A percentile compares a stretch with the other conserved stretches of the same genome.
Conservation (phyloP, 2,797 vertebrate species). For the Urophycis tenuis region DNA sequence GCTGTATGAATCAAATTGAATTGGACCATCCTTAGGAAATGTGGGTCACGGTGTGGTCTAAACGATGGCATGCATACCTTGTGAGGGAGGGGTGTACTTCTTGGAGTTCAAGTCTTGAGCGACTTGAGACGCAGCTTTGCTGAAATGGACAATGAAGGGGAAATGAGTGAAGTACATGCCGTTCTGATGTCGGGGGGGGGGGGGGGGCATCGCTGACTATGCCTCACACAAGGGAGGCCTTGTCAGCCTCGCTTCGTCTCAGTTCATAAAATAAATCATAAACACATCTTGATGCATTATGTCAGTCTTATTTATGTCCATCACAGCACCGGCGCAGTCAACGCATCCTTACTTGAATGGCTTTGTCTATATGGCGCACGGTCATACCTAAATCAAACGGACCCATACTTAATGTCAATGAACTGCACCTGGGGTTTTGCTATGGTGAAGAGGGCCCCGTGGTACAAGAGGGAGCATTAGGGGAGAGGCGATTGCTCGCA, state of each 20-base stretch:
- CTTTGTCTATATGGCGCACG: no score
- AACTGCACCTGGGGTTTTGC: neutral
- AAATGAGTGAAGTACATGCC: neutral
- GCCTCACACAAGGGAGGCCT: neutral
- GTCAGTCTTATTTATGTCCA: no score
- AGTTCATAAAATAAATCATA: neutral
- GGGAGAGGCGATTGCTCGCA: neutral
- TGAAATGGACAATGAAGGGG: constrained; percentile 53
- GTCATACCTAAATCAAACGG: neutral
- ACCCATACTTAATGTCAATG: neutral
- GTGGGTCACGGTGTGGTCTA: neutral
- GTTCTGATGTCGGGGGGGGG: neutral
- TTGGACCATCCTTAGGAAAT: constrained; percentile 34
- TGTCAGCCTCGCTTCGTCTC: neutral
- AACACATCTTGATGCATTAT: no score
- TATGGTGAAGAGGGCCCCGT: neutral
- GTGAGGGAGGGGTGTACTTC: constrained; percentile 91
- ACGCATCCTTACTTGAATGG: no score
- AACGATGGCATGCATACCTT: constrained; percentile 73
- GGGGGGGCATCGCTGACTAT: neutral
- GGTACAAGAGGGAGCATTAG: neutral
- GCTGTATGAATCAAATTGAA: no score
- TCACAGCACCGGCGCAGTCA: neutral
- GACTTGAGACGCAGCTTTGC: constrained; percentile 87
- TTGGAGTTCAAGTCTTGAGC: constrained; percentile 91